Evolutionary conservation across 2,888 invertebrate genomes (phyloP), one percentile per base, ranked within the genome.

Genomic region (Volucella bombylans): DNA sequence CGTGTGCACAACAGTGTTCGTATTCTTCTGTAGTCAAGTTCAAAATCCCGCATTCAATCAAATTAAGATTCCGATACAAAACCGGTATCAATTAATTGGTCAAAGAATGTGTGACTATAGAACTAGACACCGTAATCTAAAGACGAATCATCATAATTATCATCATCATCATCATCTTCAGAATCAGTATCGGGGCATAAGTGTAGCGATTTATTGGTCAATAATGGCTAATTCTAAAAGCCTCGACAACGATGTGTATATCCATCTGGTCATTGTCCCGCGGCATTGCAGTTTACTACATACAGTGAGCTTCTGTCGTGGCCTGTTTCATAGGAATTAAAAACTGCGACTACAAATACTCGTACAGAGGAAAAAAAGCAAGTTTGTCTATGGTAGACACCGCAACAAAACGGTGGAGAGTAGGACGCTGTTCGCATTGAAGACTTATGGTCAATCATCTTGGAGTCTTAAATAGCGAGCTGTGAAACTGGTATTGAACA

Each of bases 401-500:
- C 47, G 38, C 6, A 10, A 15, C 47, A 45, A 38, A 9, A 31
- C 8, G 38, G 68, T 69, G 82, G 54, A 71, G 79, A 54, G 69
- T 65, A 74, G 31, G 31, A 79, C 73, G 64, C 31, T 79, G 80
- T 76, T 80, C 65, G 65, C 71, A 67, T 71, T 68, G 79, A 43
- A 69, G 74, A 83, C 67, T 78, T 83, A 83, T 61, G 83, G 74
- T 71, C 80, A 79, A 74, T 65, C 74, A 67, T 69, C 74, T 52
- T 55, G 47, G 54, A 65, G 54, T 15, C 69, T 74, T 55, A 47
- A 67, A 71, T 76, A 69, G 69, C 31, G 31, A 4, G 55, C 61
- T 23, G 50, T 59, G 55, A 59, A 65, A 59, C 8, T 18, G 57
- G 47, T 57, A 80, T 77, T 80, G 54, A 57, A 82, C 71, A 82